A percentile compares a stretch with the other conserved stretches of the same genome.
These are phyloP conservation scores for Leucozona laternaria DNA, from an alignment of 2,888 invertebrate genomes.

Conservation along the genomic window DNA sequence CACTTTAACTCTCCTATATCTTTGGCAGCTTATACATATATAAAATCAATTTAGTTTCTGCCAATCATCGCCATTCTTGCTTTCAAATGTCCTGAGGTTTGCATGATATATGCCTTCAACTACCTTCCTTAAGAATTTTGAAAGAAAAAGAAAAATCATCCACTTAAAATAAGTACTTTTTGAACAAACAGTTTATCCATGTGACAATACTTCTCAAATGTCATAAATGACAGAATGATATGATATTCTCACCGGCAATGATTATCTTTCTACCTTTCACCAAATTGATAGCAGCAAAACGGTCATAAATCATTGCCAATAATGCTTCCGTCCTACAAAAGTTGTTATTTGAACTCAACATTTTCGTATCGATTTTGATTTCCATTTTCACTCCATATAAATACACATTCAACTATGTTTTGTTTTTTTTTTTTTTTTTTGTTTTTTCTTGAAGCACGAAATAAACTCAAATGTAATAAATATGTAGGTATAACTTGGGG, in stretches of 20 bases:
- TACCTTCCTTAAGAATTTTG: background rate
- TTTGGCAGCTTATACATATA: background rate
- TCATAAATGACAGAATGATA: background rate
- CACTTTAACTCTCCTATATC: background rate
- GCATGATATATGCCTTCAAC: background rate
- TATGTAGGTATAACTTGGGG: background rate
- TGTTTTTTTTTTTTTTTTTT: background rate
- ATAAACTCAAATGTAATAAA: background rate
- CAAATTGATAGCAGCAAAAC: background rate
- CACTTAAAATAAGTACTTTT: conserved; percentile 4
- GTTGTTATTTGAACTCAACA: background rate
- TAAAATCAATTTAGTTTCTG: background rate
- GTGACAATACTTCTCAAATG: background rate
- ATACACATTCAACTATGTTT: conserved; percentile 1
- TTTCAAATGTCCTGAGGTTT: background rate
- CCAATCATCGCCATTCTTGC: background rate
- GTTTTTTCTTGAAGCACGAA: background rate
- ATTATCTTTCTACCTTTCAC: background rate
- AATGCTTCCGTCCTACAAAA: background rate
- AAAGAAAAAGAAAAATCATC: background rate
- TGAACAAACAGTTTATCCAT: background rate
- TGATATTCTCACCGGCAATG: background rate
- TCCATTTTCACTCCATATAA: conserved; percentile 29
- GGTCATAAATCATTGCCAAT: conserved; percentile 27
- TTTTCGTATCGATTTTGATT: background rate